Evolutionary conservation across 1,140 invertebrate species (phyloP).

Genomic region (Saxidomus purpurata): DNA sequence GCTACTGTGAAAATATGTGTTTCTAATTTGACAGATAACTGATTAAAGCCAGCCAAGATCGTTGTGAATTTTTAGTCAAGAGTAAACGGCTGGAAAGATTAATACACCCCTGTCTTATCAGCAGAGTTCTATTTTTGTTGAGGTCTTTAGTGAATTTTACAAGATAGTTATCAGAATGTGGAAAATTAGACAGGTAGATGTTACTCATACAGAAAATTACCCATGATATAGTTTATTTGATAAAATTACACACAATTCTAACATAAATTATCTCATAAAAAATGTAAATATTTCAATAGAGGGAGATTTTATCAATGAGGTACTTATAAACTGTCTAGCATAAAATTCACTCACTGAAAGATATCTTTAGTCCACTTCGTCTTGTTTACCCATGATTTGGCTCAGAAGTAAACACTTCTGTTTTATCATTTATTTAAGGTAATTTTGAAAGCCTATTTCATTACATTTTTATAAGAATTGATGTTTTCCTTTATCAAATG

Average conservation of each 20-base stretch:
- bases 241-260: constrained; percentile 36
- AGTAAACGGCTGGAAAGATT: constrained; percentile 52
- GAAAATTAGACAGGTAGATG: constrained; percentile 48
- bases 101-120: constrained; percentile 46
- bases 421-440: no score
- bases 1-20: constrained; percentile 47
- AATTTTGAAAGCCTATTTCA: no score
- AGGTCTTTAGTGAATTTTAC: constrained; percentile 53
- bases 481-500: no score
- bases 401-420: no score
- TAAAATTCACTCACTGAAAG: no score
- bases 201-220: constrained; percentile 51
- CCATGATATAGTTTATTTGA: constrained; percentile 34
- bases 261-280: constrained; percentile 27
- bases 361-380: no score
- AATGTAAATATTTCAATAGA: constrained; percentile 25
- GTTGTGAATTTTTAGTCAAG: constrained; percentile 36
- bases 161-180: constrained; percentile 31
- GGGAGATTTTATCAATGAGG: not conserved
- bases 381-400: no score
- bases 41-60: constrained; percentile 22
- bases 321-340: no score
- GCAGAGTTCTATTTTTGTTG: constrained; percentile 42
- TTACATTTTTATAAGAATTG: no score
- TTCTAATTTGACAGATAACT: constrained; percentile 51